A percentile compares a stretch with the other conserved stretches of the same genome.
Conservation (phyloP, 2,888 invertebrate species). For the Coleophora flavipennella region DNA sequence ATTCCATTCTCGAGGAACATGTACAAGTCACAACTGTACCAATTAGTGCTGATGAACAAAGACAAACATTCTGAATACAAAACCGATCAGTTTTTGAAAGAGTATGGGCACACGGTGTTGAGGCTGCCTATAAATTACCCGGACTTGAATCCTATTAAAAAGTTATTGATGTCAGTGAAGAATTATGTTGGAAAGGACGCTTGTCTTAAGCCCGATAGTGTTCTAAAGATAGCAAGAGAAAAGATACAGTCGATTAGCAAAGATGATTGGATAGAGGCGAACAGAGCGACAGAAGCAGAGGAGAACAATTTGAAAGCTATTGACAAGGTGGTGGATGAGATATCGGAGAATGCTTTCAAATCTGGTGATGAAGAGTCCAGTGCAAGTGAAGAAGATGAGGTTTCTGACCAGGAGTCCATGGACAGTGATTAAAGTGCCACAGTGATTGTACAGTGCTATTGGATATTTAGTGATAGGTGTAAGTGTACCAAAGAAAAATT, state of each 20-base stretch:
- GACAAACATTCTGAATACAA: constrained; percentile 25
- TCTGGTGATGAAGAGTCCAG: constrained; percentile 19
- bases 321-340: constrained; percentile 26
- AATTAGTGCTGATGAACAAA: constrained; percentile 22
- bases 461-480: no score
- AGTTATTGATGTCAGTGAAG: constrained; percentile 16
- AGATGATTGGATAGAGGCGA: constrained; percentile 22
- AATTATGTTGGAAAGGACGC: constrained; percentile 22
- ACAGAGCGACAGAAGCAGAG: constrained; percentile 21
- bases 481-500: no score
- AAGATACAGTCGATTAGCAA: constrained; percentile 18
- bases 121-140: constrained; percentile 22
- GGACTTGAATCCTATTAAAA: constrained; percentile 23
- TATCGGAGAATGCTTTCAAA: constrained; percentile 23
- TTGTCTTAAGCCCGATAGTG: constrained; percentile 19
- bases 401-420: constrained; percentile 23
- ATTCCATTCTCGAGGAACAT: constrained; percentile 24
- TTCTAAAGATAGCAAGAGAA: constrained; percentile 25
- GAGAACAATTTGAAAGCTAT: constrained; percentile 24
- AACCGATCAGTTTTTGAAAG: constrained; percentile 20
- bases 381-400: constrained; percentile 23
- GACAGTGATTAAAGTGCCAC: constrained; percentile 18
- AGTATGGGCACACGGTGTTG: constrained; percentile 22
- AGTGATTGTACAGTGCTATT: no score
- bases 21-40: constrained; percentile 26